A percentile compares a stretch with the other conserved stretches of the same genome.
Evolutionary conservation across 2,797 vertebrate species (phyloP).

Genomic region (Smutsia temminckii): DNA sequence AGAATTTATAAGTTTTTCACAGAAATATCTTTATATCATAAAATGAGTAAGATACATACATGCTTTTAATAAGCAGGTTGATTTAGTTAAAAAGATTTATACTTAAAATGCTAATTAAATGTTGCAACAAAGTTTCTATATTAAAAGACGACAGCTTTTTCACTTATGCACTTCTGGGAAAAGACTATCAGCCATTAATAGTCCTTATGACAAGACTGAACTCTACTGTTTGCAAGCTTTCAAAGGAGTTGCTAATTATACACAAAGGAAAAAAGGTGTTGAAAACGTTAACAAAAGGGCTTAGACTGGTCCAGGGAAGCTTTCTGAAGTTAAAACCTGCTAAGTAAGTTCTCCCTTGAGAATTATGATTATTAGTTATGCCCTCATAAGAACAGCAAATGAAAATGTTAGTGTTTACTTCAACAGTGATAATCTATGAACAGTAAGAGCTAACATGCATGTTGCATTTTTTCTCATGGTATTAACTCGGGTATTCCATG

Average conservation of each 20-base stretch:
- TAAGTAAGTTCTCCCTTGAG: constrained; percentile 29
- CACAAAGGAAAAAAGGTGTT: constrained; percentile 66
- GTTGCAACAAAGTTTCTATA: constrained; percentile 48
- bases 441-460: background rate
- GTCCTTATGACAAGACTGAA: constrained; percentile 65
- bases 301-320: constrained; percentile 30
- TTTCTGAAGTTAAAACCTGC: constrained; percentile 27
- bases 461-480: background rate
- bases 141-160: constrained; percentile 47
- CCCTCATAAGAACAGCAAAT: background rate
- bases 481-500: background rate
- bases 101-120: constrained; percentile 67
- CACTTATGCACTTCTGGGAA: constrained; percentile 43
- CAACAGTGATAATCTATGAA: background rate
- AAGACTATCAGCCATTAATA: constrained; percentile 69
- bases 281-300: constrained; percentile 51
- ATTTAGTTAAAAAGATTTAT: constrained; percentile 46
- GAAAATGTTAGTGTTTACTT: constrained; percentile 21
- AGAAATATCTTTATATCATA: constrained; percentile 24
- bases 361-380: constrained; percentile 24
- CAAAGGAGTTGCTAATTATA: constrained; percentile 65
- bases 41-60: constrained; percentile 16
- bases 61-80: constrained; percentile 14
- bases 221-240: constrained; percentile 66
- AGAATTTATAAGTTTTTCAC: background rate